Evolutionary conservation across 2,888 invertebrate species (phyloP).

Genomic region (Apotomis capreana): DNA sequence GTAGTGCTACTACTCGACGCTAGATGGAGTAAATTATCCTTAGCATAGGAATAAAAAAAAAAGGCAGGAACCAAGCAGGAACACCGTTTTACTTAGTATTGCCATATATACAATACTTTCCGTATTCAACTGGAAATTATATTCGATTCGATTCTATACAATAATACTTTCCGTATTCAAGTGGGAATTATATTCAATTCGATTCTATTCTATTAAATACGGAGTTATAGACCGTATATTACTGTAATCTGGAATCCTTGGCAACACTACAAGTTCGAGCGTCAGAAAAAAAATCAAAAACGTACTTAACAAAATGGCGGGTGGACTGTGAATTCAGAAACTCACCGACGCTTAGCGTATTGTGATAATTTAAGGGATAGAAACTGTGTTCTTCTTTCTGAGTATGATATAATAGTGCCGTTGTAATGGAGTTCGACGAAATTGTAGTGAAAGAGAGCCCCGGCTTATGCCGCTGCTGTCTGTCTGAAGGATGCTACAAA

Average conservation of each 20-base stretch:
- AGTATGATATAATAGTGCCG: slow-evolving; percentile 44
- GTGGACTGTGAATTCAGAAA: slow-evolving; percentile 30
- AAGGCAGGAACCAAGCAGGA: no score
- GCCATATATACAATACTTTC: no score
- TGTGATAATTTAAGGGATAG: slow-evolving; percentile 11
- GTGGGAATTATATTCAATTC: no score
- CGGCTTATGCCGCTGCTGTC: slow-evolving; percentile 78
- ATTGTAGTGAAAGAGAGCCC: slow-evolving; percentile 76
- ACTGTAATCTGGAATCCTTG: no score
- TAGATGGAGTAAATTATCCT: background rate
- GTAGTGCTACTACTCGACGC: background rate
- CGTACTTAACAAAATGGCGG: slow-evolving; percentile 48
- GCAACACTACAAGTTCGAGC: background rate
- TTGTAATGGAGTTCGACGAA: slow-evolving; percentile 73
- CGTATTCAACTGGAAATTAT: no score
- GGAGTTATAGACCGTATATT: background rate
- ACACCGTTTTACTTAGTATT: no score
- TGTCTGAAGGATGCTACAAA: slow-evolving; percentile 79
- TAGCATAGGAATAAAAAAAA: background rate
- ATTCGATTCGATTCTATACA: no score
- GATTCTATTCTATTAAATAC: no score
- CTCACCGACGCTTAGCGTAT: slow-evolving; percentile 40
- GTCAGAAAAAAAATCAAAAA: slow-evolving; percentile 26
- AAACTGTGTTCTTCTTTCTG: slow-evolving; percentile 20
- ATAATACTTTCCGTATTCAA: no score